Conservation (phyloP, 1,140 invertebrate species). For the Leptinotarsa undecemlineata region DNA sequence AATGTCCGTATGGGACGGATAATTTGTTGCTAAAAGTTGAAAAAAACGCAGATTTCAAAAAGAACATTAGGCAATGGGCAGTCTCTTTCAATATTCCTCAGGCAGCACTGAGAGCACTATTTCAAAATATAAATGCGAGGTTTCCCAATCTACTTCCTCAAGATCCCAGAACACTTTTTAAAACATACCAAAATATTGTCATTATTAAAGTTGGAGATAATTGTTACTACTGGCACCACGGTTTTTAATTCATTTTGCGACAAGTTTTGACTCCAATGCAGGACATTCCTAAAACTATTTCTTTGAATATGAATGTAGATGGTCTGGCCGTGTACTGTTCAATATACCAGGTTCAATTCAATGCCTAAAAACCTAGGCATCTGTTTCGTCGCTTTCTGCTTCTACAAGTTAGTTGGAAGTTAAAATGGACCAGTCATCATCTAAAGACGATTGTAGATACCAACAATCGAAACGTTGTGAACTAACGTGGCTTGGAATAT, state of each 20-base stretch:
- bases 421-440: no score
- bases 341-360: no score
- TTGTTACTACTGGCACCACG: background rate
- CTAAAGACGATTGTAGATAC: no score
- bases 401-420: no score
- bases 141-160: conserved; percentile 11
- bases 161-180: conserved; percentile 20
- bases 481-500: no score
- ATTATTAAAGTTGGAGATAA: background rate
- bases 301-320: background rate
- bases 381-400: no score
- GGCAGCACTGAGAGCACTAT: background rate
- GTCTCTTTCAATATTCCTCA: conserved; percentile 12
- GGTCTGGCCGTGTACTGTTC: background rate
- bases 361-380: no score
- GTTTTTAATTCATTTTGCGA: background rate
- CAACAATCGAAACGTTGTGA: no score
- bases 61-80: background rate
- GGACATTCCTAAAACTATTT: background rate
- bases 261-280: background rate
- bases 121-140: conserved; percentile 5
- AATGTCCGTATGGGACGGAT: no score
- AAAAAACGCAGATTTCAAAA: no score
- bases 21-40: no score
- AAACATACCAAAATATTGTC: background rate